These are phyloP conservation scores for Epinotia brunnichana DNA, from an alignment of 2,888 invertebrate genomes.

Conservation along the genomic window DNA sequence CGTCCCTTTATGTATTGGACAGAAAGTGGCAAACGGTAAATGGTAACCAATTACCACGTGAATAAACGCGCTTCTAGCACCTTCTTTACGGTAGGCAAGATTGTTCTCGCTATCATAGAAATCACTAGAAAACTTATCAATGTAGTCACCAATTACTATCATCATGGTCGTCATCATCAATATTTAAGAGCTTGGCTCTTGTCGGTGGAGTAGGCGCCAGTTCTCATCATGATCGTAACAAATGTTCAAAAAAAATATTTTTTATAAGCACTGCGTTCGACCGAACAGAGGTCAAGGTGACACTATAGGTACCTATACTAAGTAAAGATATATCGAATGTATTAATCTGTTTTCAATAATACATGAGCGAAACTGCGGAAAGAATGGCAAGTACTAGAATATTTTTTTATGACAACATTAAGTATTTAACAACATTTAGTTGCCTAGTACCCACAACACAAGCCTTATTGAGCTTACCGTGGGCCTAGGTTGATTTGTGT, in stretches of 20 bases:
- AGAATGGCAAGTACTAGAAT: slow-evolving; percentile 46
- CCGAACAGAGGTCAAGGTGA: slow-evolving; percentile 20
- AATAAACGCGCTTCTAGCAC: not conserved
- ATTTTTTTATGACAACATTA: slow-evolving; percentile 57
- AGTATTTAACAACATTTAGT: too few relatives aligned
- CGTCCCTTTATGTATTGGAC: too few relatives aligned
- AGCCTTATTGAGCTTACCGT: too few relatives aligned
- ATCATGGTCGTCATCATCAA: not conserved
- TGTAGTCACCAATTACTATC: not conserved
- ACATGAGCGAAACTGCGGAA: slow-evolving; percentile 43
- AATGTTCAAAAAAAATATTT: not conserved
- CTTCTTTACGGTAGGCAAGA: not conserved
- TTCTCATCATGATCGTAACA: not conserved
- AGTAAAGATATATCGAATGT: slow-evolving; percentile 42
- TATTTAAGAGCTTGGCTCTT: too few relatives aligned
- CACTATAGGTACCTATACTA: slow-evolving; percentile 5
- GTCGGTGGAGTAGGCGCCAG: too few relatives aligned
- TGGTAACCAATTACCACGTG: too few relatives aligned
- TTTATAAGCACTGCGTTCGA: not conserved
- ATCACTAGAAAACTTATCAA: not conserved
- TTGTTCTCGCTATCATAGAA: not conserved
- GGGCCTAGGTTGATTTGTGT: too few relatives aligned
- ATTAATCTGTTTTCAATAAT: slow-evolving; percentile 49
- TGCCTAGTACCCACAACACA: too few relatives aligned
- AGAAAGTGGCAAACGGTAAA: too few relatives aligned